Percentiles rank a stretch among this genome's conserved stretches.
phyloP scores from a whole-genome alignment of 2,888 invertebrate species.

The Orgyia antiqua region DNA sequence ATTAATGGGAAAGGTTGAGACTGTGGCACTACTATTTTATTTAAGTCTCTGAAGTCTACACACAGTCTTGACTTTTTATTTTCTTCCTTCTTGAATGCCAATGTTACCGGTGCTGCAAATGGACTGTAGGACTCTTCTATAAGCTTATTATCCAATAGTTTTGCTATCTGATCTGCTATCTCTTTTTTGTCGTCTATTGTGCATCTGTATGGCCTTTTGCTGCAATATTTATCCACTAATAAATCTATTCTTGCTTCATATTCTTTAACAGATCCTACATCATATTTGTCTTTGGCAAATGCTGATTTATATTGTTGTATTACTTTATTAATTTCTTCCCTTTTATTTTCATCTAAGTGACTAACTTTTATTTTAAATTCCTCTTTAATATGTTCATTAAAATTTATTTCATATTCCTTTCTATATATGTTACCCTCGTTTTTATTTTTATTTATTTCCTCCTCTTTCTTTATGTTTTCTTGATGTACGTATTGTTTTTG shows the following conservation, averaged over 20 bases:
- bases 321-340: not conserved
- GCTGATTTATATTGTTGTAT: no score
- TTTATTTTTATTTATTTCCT: not conserved
- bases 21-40: no score
- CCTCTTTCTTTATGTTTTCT: not conserved
- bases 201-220: not conserved
- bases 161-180: conserved; percentile 14
- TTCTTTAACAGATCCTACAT: conserved; percentile 3
- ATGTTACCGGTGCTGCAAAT: no score
- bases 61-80: no score
- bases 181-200: not conserved
- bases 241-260: conserved; percentile 1
- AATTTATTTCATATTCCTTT: conserved; percentile 4
- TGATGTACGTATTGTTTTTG: not conserved
- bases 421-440: not conserved
- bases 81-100: no score
- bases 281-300: conserved; percentile 17
- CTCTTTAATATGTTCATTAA: conserved; percentile 5
- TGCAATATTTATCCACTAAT: not conserved
- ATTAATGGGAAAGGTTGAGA: conserved; percentile 38
- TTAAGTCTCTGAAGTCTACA: no score
- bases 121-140: no score
- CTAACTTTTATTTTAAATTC: not conserved
- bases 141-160: no score
- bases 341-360: no score